A percentile compares a stretch with the other conserved stretches of the same genome.
Conservation (phyloP, 2,113 vertebrate species). For the Gallinago paraguaiae region DNA sequence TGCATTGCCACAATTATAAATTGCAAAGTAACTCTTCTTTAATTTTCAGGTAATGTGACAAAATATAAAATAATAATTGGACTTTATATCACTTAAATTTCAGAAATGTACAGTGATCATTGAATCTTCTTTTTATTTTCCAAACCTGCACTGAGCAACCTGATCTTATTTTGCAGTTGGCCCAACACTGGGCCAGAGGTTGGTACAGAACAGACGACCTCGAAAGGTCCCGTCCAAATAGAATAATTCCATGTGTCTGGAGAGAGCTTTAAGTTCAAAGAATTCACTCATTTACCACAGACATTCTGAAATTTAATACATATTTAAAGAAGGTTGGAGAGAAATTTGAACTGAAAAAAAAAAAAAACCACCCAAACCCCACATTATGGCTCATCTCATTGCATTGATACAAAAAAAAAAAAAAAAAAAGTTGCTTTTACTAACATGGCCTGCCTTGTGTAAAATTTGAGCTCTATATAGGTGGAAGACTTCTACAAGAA, state of each 20-base stretch:
- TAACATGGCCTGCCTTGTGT: neutral
- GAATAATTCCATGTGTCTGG: neutral
- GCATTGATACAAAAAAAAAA: neutral
- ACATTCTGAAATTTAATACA: neutral
- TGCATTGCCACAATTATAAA: neutral
- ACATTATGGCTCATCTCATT: neutral
- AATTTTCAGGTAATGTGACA: neutral
- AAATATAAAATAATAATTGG: neutral
- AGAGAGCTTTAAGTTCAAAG: neutral
- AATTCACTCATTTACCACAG: neutral
- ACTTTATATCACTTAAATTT: neutral
- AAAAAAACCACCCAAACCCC: neutral
- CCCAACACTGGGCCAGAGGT: rapidly evolving
- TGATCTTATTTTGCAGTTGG: neutral
- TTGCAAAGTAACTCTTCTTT: neutral
- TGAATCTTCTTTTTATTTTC: neutral
- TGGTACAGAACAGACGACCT: neutral
- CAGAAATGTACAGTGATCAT: neutral
- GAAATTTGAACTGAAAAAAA: neutral
- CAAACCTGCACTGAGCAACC: neutral
- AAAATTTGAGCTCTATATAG: neutral
- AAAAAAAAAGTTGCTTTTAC: neutral
- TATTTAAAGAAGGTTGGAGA: neutral
- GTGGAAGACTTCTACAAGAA: neutral
- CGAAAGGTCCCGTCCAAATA: neutral